Conservation (phyloP, 2,888 invertebrate genomes). For the Hanleya hanleyi region DNA sequence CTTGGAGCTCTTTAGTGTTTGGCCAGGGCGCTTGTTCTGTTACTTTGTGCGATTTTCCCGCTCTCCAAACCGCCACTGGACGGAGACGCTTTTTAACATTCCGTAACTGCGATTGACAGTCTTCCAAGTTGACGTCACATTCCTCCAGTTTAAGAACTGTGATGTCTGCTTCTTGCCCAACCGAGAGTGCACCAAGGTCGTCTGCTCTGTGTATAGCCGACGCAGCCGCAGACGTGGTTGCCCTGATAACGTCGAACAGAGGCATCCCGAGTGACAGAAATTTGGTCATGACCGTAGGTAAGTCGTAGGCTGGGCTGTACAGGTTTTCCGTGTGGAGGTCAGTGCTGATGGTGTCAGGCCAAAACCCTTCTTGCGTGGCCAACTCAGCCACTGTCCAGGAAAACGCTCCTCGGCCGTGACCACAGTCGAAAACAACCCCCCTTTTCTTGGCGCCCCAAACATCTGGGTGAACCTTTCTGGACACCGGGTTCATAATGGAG, state of each 20-base stretch:
- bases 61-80: constrained; percentile 59
- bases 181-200: constrained; percentile 44
- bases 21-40: constrained; percentile 16
- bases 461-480: constrained; percentile 36
- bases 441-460: constrained; percentile 56
- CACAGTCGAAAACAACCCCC: constrained; percentile 64
- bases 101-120: constrained; percentile 50
- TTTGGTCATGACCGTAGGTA: constrained; percentile 61
- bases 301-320: constrained; percentile 62
- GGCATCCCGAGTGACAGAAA: constrained; percentile 64
- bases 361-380: constrained; percentile 48
- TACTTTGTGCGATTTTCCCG: constrained; percentile 43
- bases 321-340: constrained; percentile 57
- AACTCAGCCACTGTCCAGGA: constrained; percentile 61
- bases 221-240: constrained; percentile 60
- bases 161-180: constrained; percentile 57
- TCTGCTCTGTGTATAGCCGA: constrained; percentile 37
- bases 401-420: constrained; percentile 65
- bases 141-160: constrained; percentile 55
- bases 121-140: constrained; percentile 52
- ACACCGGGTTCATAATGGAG: constrained; percentile 46
- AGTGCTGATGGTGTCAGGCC: constrained; percentile 60
- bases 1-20: no score
- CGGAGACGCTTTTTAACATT: constrained; percentile 41
- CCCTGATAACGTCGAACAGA: constrained; percentile 51